Evolutionary conservation across 1,140 invertebrate species (phyloP).

Genomic region (Drosophila melanica): DNA sequence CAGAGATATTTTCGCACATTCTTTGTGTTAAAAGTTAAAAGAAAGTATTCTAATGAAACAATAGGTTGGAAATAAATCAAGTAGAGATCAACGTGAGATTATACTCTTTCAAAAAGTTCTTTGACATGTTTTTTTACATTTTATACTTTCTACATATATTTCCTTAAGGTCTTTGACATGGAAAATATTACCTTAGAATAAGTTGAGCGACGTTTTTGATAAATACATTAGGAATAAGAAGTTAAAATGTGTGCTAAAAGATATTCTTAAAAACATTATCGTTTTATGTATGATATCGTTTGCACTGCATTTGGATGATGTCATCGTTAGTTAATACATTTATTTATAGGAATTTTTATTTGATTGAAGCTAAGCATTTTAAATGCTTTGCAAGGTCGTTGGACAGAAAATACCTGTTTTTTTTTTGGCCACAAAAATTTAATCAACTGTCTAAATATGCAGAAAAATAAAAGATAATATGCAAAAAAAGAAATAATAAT

Average conservation of each 20-base stretch:
- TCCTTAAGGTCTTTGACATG: neutral
- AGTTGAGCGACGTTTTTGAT: too few relatives aligned
- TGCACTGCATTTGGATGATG: slow-evolving; percentile 43
- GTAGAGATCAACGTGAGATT: neutral
- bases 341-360: slow-evolving; percentile 34
- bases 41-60: neutral
- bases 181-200: neutral
- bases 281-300: too few relatives aligned
- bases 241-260: neutral
- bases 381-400: slow-evolving; percentile 65
- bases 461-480: neutral
- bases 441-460: slow-evolving; percentile 9
- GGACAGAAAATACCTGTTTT: slow-evolving; percentile 25
- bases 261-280: neutral
- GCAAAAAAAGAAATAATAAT: slow-evolving; percentile 6
- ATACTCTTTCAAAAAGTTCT: too few relatives aligned
- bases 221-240: too few relatives aligned
- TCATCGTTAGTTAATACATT: slow-evolving; percentile 54
- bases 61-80: neutral
- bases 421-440: slow-evolving; percentile 16
- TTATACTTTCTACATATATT: too few relatives aligned
- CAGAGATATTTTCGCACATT: neutral
- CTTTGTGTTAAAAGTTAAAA: neutral
- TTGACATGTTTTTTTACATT: neutral
- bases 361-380: slow-evolving; percentile 29